These are phyloP conservation scores for Hapalemur alaotrensis DNA, from an alignment of 2,797 vertebrate species.

Conservation along the genomic window DNA sequence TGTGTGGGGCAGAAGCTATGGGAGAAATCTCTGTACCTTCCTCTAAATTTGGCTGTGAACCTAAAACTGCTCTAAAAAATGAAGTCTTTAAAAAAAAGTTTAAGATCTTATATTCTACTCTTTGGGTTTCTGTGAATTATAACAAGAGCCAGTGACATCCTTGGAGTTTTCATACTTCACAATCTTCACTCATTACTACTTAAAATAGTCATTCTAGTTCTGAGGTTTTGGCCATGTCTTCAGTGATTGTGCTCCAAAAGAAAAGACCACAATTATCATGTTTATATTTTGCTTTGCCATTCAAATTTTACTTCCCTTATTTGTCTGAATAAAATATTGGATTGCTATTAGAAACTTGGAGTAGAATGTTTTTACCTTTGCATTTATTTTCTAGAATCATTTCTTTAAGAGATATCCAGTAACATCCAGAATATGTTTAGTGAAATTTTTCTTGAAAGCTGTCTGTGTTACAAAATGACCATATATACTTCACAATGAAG, in stretches of 20 bases:
- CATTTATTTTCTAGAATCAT: neutral
- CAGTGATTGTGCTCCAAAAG: neutral
- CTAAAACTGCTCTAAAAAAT: neutral
- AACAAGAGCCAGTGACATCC: neutral
- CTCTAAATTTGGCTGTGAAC: neutral
- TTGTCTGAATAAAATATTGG: neutral
- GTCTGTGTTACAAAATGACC: neutral
- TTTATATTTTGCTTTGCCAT: neutral
- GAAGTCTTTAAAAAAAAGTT: neutral
- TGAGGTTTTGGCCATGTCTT: neutral
- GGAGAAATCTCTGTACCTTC: neutral
- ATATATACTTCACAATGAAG: neutral
- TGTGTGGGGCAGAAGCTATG: neutral
- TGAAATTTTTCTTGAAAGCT: constrained; percentile 2
- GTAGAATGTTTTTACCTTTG: neutral
- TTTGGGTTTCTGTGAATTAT: neutral
- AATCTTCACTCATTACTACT: neutral
- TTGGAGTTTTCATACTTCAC: neutral
- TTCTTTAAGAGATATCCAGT: neutral
- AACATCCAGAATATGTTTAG: neutral
- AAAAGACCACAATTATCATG: neutral
- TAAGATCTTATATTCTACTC: neutral
- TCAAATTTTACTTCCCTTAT: neutral
- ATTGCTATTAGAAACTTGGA: neutral
- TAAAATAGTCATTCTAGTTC: neutral